Evolutionary conservation across 2,888 invertebrate genomes (phyloP), one percentile per base, ranked within the genome.

Genomic region (Napeogenes sylphis): DNA sequence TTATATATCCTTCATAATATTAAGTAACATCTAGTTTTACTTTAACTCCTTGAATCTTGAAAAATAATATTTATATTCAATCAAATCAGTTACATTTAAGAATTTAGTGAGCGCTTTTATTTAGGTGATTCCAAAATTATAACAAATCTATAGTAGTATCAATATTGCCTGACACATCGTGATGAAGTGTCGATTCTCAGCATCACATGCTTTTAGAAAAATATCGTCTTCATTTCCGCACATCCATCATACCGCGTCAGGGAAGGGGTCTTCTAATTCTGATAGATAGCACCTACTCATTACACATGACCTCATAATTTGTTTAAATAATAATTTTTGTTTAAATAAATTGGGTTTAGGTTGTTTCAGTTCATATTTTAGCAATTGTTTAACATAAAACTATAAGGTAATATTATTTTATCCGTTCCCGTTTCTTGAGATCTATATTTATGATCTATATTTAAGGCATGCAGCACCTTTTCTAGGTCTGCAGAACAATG

Each of bases 211-310:
- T 85, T 83, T 85, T 82, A 84, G 84, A 85, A 89, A 87, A 86
- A 87, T 83, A 89, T 87, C 85, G 79, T 83, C 84, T 89, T 86
- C 87, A 89, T 89, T 90, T 90, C 90, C 88, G 85, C 80, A 78
- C 89, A 90, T 90, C 89, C 85, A 90, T 90, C 90, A 90, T 86
- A 78, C 67, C 69, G 73, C 81, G 88, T 85, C 88, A 84, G 82
- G 76, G 76, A 83, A 85, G 84, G 85, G 87, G 85, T 85, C 85
- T 81, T 84, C 81, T 88, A 84, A 88, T 89, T 86, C 87, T 89
- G 89, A 90, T 89, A 85, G 88, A 90, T 90, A 83, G 80, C 72
- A 82, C 82, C 79, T 86, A 85, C 88, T 88, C 84, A 87, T 79
- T 81, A 69, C 68, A 64, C 58, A 64, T 62, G 68, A 70, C 70